phyloP scores from a whole-genome alignment of 2,888 invertebrate species.

The Cheilosia vulpina region DNA sequence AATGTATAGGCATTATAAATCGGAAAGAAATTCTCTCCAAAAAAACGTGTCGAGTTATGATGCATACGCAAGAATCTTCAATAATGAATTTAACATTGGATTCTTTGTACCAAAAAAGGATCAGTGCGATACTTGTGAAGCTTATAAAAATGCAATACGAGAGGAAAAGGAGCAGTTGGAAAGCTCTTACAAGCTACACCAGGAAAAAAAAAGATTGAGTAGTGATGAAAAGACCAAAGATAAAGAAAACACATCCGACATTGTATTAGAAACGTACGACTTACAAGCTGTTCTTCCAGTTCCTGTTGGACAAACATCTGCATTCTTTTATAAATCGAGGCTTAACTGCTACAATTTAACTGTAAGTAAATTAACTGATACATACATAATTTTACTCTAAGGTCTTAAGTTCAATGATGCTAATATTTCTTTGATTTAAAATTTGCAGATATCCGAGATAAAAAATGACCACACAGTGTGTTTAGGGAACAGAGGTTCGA shows the following conservation, averaged over 20 bases:
- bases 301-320: slow-evolving; percentile 28
- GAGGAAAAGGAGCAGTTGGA: background rate
- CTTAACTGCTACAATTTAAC: slow-evolving; percentile 34
- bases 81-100: slow-evolving; percentile 21
- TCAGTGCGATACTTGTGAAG: slow-evolving; percentile 24
- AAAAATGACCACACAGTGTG: background rate
- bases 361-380: background rate
- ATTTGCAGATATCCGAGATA: background rate
- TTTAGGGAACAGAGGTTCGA: slow-evolving; percentile 9
- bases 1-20: slow-evolving; percentile 3
- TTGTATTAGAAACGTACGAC: slow-evolving; percentile 25
- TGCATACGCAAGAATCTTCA: slow-evolving; percentile 10
- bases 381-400: too few relatives aligned
- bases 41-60: slow-evolving; percentile 6
- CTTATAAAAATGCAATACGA: slow-evolving; percentile 27
- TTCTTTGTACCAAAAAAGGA: slow-evolving; percentile 29
- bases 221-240: slow-evolving; percentile 11
- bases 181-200: slow-evolving; percentile 23
- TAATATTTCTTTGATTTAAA: background rate
- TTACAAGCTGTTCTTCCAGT: slow-evolving; percentile 35
- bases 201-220: slow-evolving; percentile 22
- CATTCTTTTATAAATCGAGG: slow-evolving; percentile 38
- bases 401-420: background rate
- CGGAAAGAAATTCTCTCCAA: slow-evolving; percentile 13
- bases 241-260: slow-evolving; percentile 1